These are phyloP conservation scores for Orthosia gracilis DNA, from an alignment of 2,888 invertebrate genomes.

Conservation along the genomic window DNA sequence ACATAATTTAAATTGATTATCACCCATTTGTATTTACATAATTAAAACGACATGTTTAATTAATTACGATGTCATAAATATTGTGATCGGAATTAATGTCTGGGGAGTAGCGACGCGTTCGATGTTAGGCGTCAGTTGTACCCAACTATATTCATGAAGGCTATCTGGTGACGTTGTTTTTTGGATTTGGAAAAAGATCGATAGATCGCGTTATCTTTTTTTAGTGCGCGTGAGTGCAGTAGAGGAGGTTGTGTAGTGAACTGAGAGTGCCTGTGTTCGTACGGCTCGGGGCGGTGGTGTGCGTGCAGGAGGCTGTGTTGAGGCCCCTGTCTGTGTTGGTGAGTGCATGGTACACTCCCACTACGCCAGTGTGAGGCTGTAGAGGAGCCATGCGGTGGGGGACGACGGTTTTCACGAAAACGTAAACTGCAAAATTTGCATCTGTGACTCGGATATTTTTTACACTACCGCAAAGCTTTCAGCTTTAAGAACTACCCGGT, in stretches of 20 bases:
- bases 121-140: slow-evolving; percentile 84
- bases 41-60: slow-evolving; percentile 89
- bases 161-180: slow-evolving; percentile 83
- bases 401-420: slow-evolving; percentile 44
- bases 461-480: background rate
- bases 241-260: slow-evolving; percentile 89
- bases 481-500: background rate
- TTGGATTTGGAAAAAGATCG: slow-evolving; percentile 89
- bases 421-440: slow-evolving; percentile 10
- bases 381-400: slow-evolving; percentile 74
- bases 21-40: slow-evolving; percentile 89
- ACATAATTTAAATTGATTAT: slow-evolving; percentile 89
- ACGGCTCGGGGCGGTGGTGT: slow-evolving; percentile 82
- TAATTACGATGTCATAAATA: slow-evolving; percentile 89
- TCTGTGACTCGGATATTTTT: background rate
- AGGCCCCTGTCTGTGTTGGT: slow-evolving; percentile 83
- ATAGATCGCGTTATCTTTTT: slow-evolving; percentile 90
- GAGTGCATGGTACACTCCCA: slow-evolving; percentile 88
- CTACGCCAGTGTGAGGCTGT: slow-evolving; percentile 81
- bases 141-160: slow-evolving; percentile 85
- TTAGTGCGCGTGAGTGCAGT: slow-evolving; percentile 91
- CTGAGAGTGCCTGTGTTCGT: slow-evolving; percentile 90
- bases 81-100: slow-evolving; percentile 83
- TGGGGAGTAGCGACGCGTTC: slow-evolving; percentile 83
- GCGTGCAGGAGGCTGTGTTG: slow-evolving; percentile 85